These are phyloP conservation scores for Protomyctophum bolini DNA, from an alignment of 2,113 vertebrate species.

Conservation along the genomic window DNA sequence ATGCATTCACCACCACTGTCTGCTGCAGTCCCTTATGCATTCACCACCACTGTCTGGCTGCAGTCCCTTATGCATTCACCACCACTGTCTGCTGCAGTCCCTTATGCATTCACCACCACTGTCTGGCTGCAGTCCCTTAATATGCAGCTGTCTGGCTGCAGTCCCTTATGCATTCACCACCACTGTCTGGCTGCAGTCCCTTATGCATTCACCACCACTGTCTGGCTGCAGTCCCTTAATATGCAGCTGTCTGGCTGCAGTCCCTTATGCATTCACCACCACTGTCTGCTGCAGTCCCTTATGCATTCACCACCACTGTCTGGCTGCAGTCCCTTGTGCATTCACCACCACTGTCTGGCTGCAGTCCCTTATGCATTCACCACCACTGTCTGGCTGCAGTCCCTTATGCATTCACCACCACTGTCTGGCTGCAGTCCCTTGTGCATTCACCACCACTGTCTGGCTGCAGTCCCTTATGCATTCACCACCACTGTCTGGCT, in stretches of 20 bases:
- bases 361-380: no score
- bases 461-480: not conserved
- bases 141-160: no score
- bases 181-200: no score
- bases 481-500: not conserved
- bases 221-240: no score
- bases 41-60: conserved; percentile 26
- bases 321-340: no score
- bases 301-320: conserved; percentile 14
- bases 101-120: conserved; percentile 42
- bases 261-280: not conserved
- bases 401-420: no score
- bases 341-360: conserved; percentile 25
- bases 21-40: not conserved
- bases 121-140: conserved; percentile 24
- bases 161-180: not conserved
- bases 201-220: not conserved
- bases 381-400: no score
- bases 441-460: not conserved
- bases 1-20: conserved; percentile 14
- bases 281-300: no score
- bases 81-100: no score
- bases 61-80: no score
- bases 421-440: conserved; percentile 21
- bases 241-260: no score